phyloP scores from a whole-genome alignment of 2,888 invertebrate species.

The Tuta absoluta region DNA sequence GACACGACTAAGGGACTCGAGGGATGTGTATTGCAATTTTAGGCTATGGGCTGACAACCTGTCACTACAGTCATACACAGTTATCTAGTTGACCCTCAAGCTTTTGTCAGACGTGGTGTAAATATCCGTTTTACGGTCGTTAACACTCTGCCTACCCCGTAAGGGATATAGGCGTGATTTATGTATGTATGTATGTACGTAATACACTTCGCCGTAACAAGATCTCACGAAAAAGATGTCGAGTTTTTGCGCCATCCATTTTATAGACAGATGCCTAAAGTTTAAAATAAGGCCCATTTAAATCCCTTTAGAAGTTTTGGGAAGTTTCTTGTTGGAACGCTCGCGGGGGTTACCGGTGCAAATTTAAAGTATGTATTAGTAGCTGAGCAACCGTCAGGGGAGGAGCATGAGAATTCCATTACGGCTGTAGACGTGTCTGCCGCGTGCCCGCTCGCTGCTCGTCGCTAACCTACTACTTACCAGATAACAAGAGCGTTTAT shows the following conservation, averaged over 20 bases:
- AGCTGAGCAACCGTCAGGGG: constrained; percentile 67
- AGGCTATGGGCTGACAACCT: too few relatives aligned
- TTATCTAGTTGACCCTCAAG: too few relatives aligned
- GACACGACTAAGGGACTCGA: too few relatives aligned
- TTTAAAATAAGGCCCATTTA: constrained; percentile 65
- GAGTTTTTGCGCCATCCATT: constrained; percentile 37
- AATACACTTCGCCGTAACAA: constrained; percentile 36
- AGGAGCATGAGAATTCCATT: constrained; percentile 79
- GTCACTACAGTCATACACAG: too few relatives aligned
- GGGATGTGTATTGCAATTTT: too few relatives aligned
- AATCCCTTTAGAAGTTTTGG: constrained; percentile 63
- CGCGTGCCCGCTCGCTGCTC: constrained; percentile 37
- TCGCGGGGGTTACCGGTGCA: constrained; percentile 72
- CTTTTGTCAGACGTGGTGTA: too few relatives aligned
- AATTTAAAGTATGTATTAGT: constrained; percentile 78
- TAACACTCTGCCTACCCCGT: too few relatives aligned
- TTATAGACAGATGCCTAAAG: constrained; percentile 46
- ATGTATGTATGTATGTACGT: too few relatives aligned
- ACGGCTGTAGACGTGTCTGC: constrained; percentile 66
- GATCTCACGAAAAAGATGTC: constrained; percentile 33
- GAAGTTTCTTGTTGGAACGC: constrained; percentile 67
- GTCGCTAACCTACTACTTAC: not conserved
- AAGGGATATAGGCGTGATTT: too few relatives aligned
- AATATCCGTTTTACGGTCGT: too few relatives aligned
- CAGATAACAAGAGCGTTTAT: constrained; percentile 2